Evolutionary conservation across 2,113 vertebrate genomes (phyloP).

Genomic region (Motacilla tschutschensis): DNA sequence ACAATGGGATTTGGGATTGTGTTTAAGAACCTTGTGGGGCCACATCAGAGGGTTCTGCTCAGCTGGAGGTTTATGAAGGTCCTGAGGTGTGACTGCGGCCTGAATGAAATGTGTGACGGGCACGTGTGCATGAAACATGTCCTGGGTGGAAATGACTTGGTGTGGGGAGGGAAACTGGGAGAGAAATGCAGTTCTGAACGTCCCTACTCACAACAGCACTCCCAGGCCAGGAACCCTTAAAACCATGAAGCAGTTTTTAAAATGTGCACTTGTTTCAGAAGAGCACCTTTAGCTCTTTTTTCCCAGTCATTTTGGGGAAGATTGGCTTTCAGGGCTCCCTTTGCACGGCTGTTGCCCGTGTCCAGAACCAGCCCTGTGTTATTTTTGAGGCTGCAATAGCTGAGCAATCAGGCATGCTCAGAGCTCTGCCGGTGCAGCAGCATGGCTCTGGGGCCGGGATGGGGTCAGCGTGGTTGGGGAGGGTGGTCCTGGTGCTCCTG

Average conservation of each 20-base stretch:
- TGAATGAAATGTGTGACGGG: neutral
- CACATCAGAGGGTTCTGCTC: neutral
- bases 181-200: neutral
- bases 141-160: neutral
- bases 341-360: neutral
- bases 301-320: neutral
- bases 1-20: neutral
- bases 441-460: rapidly evolving
- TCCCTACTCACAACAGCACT: rapidly evolving
- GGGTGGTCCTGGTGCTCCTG: rapidly evolving
- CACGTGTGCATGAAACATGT: rapidly evolving
- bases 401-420: rapidly evolving
- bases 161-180: neutral
- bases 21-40: neutral
- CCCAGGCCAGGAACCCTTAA: neutral
- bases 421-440: neutral
- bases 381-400: neutral
- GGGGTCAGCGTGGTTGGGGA: neutral
- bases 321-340: neutral
- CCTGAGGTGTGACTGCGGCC: neutral
- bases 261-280: neutral
- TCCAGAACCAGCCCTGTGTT: rapidly evolving
- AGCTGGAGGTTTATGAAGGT: neutral
- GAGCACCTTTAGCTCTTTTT: neutral
- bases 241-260: neutral